phyloP scores from a whole-genome alignment of 2,797 vertebrate species.

The Spinus olivaceus region DNA sequence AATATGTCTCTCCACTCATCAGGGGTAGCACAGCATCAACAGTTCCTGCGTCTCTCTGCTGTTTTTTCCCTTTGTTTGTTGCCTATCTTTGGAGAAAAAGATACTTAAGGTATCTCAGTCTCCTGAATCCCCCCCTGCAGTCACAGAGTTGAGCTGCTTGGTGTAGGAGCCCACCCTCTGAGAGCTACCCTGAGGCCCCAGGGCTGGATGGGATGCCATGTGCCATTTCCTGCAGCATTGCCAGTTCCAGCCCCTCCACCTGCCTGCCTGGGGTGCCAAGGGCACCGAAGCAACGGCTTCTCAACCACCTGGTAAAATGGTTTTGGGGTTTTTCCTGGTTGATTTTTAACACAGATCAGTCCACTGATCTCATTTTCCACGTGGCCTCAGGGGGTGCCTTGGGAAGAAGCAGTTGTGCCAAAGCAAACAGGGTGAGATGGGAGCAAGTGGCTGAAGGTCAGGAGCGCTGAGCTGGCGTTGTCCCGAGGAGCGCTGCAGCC shows the following conservation, averaged over 20 bases:
- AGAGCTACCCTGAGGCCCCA: neutral
- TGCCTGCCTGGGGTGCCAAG: neutral
- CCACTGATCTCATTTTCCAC: neutral
- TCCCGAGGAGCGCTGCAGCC: neutral
- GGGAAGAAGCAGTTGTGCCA: neutral
- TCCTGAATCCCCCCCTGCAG: neutral
- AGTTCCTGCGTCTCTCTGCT: neutral
- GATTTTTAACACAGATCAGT: neutral
- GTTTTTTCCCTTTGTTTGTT: neutral
- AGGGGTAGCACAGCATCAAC: neutral
- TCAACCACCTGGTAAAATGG: neutral
- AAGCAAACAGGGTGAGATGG: neutral
- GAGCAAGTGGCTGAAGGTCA: neutral
- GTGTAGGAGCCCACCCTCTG: neutral
- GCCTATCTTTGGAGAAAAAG: neutral
- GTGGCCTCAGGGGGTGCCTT: neutral
- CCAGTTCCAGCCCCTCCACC: neutral
- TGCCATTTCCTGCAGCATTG: accelerated
- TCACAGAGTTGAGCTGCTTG: accelerated
- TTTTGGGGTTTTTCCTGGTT: neutral
- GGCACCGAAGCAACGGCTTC: neutral
- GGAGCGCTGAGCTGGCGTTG: neutral
- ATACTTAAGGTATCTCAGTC: neutral
- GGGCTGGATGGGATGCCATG: accelerated
- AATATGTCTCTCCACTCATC: neutral